Evolutionary conservation across 2,797 vertebrate species (phyloP).

Genomic region (Eutrigla gurnardus): DNA sequence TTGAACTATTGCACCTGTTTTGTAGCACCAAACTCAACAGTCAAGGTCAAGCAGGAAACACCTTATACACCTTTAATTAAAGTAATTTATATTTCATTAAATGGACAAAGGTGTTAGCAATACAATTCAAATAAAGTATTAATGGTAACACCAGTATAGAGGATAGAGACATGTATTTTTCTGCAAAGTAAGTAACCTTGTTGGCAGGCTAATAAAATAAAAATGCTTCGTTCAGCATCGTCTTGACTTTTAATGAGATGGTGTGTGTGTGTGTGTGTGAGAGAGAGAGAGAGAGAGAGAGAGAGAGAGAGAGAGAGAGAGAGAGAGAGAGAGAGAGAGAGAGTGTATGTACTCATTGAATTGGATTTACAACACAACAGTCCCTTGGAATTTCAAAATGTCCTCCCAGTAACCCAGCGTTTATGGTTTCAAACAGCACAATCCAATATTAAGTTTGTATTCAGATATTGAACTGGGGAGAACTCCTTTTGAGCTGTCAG

Average conservation of each 20-base stretch:
- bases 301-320: no score
- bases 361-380: not conserved
- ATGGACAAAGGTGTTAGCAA: not conserved
- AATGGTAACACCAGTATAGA: not conserved
- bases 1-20: conserved; percentile 16
- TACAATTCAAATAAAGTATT: not conserved
- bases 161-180: not conserved
- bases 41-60: not conserved
- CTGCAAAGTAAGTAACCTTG: not conserved
- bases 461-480: not conserved
- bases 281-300: no score
- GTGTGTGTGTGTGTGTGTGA: no score
- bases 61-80: not conserved
- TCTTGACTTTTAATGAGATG: not conserved
- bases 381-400: not conserved
- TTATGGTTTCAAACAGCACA: not conserved
- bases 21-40: conserved; percentile 1
- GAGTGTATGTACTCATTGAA: not conserved
- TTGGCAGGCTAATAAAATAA: not conserved
- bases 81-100: not conserved
- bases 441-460: not conserved
- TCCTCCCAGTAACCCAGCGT: not conserved
- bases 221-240: not conserved
- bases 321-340: no score
- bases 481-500: not conserved